Conservation (phyloP, 2,113 vertebrate genomes). For the Machaerirhynchus nigripectus region DNA sequence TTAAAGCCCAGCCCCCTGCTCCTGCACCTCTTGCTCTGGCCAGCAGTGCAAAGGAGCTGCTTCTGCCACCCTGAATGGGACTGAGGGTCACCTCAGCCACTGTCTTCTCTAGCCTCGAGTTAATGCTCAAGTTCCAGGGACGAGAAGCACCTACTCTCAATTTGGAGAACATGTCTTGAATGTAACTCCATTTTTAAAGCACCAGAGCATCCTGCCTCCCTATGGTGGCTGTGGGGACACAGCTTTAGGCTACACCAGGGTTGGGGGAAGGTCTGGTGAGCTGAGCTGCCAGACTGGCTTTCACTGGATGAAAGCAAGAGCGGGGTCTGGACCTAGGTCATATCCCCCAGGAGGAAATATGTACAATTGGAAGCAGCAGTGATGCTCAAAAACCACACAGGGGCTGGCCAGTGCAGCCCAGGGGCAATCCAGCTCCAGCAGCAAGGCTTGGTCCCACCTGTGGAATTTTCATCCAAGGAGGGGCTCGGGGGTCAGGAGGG, state of each 20-base stretch:
- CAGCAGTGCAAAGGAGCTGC: background rate
- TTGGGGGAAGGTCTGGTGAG: background rate
- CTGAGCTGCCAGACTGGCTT: background rate
- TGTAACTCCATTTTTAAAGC: background rate
- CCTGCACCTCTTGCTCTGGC: background rate
- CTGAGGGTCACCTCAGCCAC: background rate
- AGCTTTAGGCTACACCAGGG: background rate
- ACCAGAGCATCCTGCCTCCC: background rate
- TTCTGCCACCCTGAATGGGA: background rate
- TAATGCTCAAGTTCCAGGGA: background rate
- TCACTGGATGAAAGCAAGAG: background rate
- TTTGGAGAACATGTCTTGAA: background rate
- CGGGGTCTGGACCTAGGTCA: background rate
- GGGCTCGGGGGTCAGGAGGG: background rate
- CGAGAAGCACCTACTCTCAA: background rate
- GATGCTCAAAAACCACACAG: background rate
- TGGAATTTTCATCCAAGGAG: background rate
- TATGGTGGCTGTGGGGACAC: background rate
- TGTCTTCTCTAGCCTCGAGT: background rate
- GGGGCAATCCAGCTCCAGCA: background rate
- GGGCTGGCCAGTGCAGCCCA: background rate
- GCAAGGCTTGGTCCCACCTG: background rate
- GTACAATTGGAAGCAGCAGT: background rate
- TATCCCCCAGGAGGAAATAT: accelerated
- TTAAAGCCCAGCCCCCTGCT: background rate